phyloP scores from a whole-genome alignment of 2,113 vertebrate genomes.

The Opisthocomus hoazin region DNA sequence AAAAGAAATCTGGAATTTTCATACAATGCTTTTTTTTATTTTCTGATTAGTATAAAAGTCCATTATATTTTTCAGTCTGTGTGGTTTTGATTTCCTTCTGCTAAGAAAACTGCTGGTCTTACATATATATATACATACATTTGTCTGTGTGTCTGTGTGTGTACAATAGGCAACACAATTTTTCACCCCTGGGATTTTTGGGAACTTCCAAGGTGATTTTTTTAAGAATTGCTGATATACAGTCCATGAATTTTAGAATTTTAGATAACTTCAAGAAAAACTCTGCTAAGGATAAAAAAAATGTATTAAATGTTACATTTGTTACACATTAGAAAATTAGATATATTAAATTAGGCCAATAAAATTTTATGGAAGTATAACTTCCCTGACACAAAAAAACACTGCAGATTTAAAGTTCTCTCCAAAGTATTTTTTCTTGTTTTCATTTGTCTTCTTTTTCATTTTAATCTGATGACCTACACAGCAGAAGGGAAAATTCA shows the following conservation, averaged over 20 bases:
- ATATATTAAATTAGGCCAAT: neutral
- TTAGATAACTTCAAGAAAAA: neutral
- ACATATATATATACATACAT: too few species aligned
- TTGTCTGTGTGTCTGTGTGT: neutral
- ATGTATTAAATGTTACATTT: neutral
- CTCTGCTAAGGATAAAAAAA: neutral
- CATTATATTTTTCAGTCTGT: neutral
- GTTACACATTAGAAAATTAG: neutral
- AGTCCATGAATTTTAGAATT: neutral
- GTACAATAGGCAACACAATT: neutral
- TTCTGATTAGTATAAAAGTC: neutral
- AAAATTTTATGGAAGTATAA: neutral
- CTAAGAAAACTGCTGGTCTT: neutral
- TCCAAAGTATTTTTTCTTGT: neutral
- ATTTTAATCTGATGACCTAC: neutral
- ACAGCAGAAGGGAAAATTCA: neutral
- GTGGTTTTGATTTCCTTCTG: neutral
- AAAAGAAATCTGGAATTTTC: fast-evolving
- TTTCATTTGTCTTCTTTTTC: neutral
- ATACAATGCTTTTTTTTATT: neutral
- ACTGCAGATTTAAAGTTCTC: neutral
- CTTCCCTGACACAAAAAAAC: neutral
- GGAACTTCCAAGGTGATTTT: neutral
- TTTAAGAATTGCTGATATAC: neutral
- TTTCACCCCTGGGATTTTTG: neutral